Percentiles rank a stretch among this genome's conserved stretches.
These are phyloP conservation scores for Pemphredon lugubris DNA, from an alignment of 2,888 invertebrate species.

Conservation along the genomic window DNA sequence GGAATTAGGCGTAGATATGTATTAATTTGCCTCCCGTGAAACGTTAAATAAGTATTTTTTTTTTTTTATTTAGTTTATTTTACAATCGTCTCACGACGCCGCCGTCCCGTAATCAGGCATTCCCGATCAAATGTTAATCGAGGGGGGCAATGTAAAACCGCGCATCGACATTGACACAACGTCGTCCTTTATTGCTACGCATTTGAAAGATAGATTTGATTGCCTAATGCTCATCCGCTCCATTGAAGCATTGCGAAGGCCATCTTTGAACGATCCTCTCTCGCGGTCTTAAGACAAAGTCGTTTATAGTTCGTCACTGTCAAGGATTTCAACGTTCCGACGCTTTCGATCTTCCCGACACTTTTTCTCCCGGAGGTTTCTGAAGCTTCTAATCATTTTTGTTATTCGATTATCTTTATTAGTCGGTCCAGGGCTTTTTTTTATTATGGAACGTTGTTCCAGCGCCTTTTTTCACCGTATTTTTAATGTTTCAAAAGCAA, in stretches of 20 bases:
- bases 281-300: constrained; percentile 33
- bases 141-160: constrained; percentile 10
- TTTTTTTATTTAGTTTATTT: no score
- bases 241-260: constrained; percentile 58
- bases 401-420: no score
- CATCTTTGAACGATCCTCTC: constrained; percentile 36
- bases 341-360: not conserved
- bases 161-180: constrained; percentile 45
- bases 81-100: no score
- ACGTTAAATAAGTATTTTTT: not conserved
- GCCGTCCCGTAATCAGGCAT: no score
- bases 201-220: constrained; percentile 46
- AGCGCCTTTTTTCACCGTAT: no score
- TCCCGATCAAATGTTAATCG: constrained; percentile 28
- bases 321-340: constrained; percentile 15
- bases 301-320: constrained; percentile 25
- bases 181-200: constrained; percentile 31
- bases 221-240: constrained; percentile 49
- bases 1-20: no score
- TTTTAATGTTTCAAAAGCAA: no score
- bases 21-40: no score
- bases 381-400: not conserved
- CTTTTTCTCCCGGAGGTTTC: not conserved
- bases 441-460: no score
- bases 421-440: no score